Evolutionary conservation across 2,888 invertebrate species (phyloP).

Genomic region (Microdon myrmicae): DNA sequence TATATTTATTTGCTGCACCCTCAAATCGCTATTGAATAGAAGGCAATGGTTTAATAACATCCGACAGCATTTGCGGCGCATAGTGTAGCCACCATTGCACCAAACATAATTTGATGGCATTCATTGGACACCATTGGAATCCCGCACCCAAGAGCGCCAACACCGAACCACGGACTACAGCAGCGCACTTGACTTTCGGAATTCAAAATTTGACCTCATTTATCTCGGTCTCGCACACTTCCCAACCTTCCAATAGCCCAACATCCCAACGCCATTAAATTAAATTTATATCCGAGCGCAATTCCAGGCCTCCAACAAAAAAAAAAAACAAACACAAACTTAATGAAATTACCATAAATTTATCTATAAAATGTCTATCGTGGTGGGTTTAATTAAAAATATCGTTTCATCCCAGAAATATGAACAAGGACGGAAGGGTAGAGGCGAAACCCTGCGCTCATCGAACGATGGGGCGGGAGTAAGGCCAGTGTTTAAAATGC

Average conservation of each 20-base stretch:
- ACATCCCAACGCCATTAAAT: conserved; percentile 32
- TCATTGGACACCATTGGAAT: conserved; percentile 20
- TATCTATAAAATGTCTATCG: conserved; percentile 50
- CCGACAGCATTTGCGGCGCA: conserved; percentile 10
- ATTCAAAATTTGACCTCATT: conserved; percentile 45
- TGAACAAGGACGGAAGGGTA: not conserved
- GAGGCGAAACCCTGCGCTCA: too few relatives aligned
- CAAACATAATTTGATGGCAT: conserved; percentile 25
- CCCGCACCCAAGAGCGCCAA: too few relatives aligned
- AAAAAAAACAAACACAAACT: conserved; percentile 23
- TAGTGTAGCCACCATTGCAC: conserved; percentile 8
- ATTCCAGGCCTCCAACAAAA: conserved; percentile 26
- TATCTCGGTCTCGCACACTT: conserved; percentile 31
- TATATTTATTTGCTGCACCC: conserved; percentile 36
- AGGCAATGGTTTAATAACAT: conserved; percentile 41
- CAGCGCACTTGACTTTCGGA: conserved; percentile 5
- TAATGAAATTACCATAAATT: conserved; percentile 52
- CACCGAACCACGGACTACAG: conserved; percentile 19
- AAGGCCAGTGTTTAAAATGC: too few relatives aligned
- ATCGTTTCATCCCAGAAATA: conserved; percentile 27
- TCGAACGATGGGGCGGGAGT: too few relatives aligned
- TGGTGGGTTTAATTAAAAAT: conserved; percentile 50
- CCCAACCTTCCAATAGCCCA: not conserved
- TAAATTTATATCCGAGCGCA: conserved; percentile 49
- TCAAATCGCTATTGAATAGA: conserved; percentile 42